Conservation (phyloP, 2,113 vertebrate genomes). For the Chionomys nivalis region DNA sequence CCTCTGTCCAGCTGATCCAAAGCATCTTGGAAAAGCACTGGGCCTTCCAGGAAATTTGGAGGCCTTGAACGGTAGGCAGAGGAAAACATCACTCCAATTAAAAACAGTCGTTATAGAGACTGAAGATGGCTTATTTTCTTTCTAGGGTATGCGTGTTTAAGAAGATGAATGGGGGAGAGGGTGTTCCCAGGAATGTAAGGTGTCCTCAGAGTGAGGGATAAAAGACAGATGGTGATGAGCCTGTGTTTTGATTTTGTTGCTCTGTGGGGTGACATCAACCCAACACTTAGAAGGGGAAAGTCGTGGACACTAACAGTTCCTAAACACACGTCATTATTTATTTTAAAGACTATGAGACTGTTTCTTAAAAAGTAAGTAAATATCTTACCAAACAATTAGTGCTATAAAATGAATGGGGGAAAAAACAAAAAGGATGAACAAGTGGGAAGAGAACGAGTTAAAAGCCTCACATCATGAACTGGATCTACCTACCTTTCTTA, state of each 20-base stretch:
- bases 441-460: neutral
- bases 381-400: neutral
- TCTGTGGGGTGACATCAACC: neutral
- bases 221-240: neutral
- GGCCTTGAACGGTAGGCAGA: neutral
- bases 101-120: neutral
- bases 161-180: neutral
- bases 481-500: neutral
- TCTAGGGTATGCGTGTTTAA: neutral
- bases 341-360: neutral
- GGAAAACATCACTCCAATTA: slow-evolving; percentile 4
- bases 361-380: slow-evolving; percentile 1
- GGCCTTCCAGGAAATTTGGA: slow-evolving; percentile 4
- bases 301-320: neutral
- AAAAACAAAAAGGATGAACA: neutral
- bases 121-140: slow-evolving; percentile 13
- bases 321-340: neutral
- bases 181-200: neutral
- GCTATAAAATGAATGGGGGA: neutral
- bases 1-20: slow-evolving; percentile 57
- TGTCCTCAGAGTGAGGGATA: neutral
- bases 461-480: neutral
- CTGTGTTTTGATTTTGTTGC: neutral
- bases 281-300: neutral
- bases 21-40: slow-evolving; percentile 55